Conservation (phyloP, 2,113 vertebrate genomes). For the Gila orcuttii region DNA sequence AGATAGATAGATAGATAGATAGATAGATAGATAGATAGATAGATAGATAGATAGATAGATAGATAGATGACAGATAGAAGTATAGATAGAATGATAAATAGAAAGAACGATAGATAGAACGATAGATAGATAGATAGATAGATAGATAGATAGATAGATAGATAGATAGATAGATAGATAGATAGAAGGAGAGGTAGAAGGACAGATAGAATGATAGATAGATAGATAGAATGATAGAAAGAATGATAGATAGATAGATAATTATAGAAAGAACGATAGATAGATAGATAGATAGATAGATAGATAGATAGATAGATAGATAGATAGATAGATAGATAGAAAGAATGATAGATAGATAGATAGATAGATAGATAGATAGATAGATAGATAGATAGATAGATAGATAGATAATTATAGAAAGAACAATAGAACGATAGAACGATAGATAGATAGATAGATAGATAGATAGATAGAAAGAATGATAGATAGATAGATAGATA, state of each 20-base stretch:
- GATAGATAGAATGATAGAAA: not conserved
- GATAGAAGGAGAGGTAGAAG: not conserved
- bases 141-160: not conserved
- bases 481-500: not conserved
- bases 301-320: too few species aligned
- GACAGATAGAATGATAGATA: not conserved
- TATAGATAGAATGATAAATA: not conserved
- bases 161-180: not conserved
- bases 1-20: not conserved
- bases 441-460: not conserved
- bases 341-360: too few species aligned
- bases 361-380: not conserved
- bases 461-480: not conserved
- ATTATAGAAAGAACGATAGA: too few species aligned
- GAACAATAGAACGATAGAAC: too few species aligned
- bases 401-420: too few species aligned
- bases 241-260: not conserved
- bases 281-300: too few species aligned
- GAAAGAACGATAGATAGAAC: not conserved
- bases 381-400: not conserved
- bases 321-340: too few species aligned
- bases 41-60: not conserved
- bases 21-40: not conserved
- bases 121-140: too few species aligned
- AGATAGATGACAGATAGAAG: not conserved